phyloP scores from a whole-genome alignment of 92 coral and sea anemone genomes.

The Porites evermanni region DNA sequence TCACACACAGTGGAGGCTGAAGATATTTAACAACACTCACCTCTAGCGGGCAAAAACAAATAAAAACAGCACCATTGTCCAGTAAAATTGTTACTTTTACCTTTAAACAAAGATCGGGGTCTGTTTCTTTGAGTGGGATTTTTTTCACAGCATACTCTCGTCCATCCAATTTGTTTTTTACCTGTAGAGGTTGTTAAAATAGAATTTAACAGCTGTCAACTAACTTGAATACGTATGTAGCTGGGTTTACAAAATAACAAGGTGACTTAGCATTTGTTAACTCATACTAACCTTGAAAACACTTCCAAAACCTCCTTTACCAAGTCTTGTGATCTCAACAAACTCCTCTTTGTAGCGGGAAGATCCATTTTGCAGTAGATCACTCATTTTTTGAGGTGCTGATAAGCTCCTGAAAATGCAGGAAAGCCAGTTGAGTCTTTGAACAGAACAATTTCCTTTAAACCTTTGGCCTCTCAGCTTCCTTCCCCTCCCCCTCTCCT shows the following conservation, averaged over 20 bases:
- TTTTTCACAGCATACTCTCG: slow-evolving; percentile 98
- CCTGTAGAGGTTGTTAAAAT: slow-evolving; percentile 46
- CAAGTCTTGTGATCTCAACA: slow-evolving; percentile 79
- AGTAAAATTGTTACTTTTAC: slow-evolving; percentile 33
- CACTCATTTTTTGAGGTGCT: slow-evolving; percentile 51
- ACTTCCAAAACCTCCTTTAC: slow-evolving; percentile 99
- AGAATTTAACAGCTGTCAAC: background rate
- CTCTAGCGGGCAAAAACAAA: too few species aligned
- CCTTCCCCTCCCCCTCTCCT: too few species aligned
- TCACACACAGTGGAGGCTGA: too few species aligned
- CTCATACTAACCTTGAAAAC: slow-evolving; percentile 77
- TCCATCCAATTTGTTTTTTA: slow-evolving; percentile 89
- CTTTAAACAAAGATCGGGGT: slow-evolving; percentile 93
- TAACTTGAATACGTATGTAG: background rate
- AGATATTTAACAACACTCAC: too few species aligned
- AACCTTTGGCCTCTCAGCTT: background rate
- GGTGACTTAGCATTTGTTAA: background rate
- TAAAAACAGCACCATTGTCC: background rate
- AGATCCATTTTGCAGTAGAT: slow-evolving; percentile 75
- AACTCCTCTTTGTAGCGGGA: slow-evolving; percentile 96
- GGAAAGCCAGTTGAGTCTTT: background rate
- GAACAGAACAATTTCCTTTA: too few species aligned
- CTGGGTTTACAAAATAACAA: background rate
- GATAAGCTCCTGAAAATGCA: slow-evolving; percentile 23
- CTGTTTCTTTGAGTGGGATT: slow-evolving; percentile 90